Conservation (phyloP, 2,888 invertebrate species). For the Acrobasis repandana region DNA sequence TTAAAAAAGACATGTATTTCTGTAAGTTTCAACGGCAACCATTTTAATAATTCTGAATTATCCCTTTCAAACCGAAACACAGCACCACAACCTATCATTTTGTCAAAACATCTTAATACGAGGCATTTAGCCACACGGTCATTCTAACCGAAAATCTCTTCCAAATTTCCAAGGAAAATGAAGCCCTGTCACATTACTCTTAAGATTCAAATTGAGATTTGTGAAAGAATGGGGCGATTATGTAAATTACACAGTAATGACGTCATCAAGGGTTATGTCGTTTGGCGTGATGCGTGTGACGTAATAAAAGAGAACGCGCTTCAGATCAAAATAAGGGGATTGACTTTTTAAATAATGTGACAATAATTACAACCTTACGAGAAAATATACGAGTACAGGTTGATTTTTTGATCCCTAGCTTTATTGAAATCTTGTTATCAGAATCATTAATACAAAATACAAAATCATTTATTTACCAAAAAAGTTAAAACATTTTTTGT, state of each 20-base stretch:
- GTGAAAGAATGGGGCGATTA: slow-evolving; percentile 54
- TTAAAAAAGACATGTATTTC: too few species aligned
- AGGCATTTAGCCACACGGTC: slow-evolving; percentile 45
- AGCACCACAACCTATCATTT: slow-evolving; percentile 52
- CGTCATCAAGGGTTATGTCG: slow-evolving; percentile 64
- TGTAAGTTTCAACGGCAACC: too few species aligned
- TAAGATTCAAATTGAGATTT: slow-evolving; percentile 37
- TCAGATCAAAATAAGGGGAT: slow-evolving; percentile 4
- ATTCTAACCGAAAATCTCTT: slow-evolving; percentile 39
- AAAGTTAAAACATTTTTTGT: too few species aligned
- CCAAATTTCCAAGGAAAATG: slow-evolving; percentile 29
- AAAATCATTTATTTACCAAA: too few species aligned
- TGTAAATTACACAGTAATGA: slow-evolving; percentile 69
- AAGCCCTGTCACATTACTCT: slow-evolving; percentile 30
- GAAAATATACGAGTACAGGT: not conserved
- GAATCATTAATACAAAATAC: too few species aligned
- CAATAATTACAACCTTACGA: not conserved
- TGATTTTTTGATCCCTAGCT: too few species aligned
- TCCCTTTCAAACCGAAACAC: slow-evolving; percentile 15
- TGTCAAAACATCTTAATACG: slow-evolving; percentile 53
- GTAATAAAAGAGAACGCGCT: slow-evolving; percentile 56
- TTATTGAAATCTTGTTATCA: too few species aligned
- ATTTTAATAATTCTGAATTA: too few species aligned
- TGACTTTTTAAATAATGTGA: slow-evolving; percentile 4
- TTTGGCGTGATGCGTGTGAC: slow-evolving; percentile 57